Evolutionary conservation across 2,888 invertebrate genomes (phyloP), one percentile per base, ranked within the genome.

Genomic region (Monopis laevigella): DNA sequence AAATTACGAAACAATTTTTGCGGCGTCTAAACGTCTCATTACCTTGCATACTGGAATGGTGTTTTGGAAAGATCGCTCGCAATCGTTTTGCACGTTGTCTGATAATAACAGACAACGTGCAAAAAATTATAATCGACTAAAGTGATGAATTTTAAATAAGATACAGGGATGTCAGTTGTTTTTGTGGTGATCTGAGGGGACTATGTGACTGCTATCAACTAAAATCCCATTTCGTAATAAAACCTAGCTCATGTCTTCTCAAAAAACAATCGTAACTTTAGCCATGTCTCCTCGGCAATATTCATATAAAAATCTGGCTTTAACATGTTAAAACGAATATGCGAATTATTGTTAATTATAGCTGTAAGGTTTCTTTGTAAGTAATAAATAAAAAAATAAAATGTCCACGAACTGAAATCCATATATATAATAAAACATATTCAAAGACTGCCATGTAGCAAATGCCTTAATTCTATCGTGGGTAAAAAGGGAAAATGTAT

Each of bases 1-100:
- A 36, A 16, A 12, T 36, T 39, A n/a, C n/a, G 16, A 32, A 26
- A 10, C 34, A 7, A 36, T 44, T 44, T 7, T 43, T 24, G 42
- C 42, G 14, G 46, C 42, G 19, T 46, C 44, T 13, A 46, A 46
- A 32, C 42, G 40, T 26, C 42, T 40, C 32, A 44, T 44, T 29
- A 35, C 42, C 29, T 39, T 44, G 42, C 46, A 46, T 17, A 44
- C 43, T 29, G 44, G 42, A 7, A 44, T 46, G 40, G 32, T 42
- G 17, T 46, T 27, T 29, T 21, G 16, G 34, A 45, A 45, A 43
- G 29, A 3, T 38, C 13, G 39, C 17, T 10, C 16, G 4, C 41
- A 44, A 27, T 45, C 40, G 13, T 45, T 43, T 40, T 29, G 29
- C 24, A 45, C 42, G 12, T 12, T 43, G 32, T 38, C 39, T 2